phyloP scores from a whole-genome alignment of 2,113 vertebrate genomes.

The Setophaga kirtlandii region DNA sequence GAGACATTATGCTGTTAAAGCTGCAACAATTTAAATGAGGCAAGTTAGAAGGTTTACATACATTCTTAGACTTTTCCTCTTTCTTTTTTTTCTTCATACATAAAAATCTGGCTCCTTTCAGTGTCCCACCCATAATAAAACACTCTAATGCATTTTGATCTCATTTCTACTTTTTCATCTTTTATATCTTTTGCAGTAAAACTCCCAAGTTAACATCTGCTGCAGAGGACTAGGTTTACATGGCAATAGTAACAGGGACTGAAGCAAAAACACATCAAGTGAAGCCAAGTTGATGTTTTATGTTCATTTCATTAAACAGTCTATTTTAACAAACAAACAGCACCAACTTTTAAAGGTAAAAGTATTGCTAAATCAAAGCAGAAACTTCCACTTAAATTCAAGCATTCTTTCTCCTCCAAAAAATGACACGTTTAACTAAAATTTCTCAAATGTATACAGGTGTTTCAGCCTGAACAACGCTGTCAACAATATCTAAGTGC shows the following conservation, averaged over 20 bases:
- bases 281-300: not conserved
- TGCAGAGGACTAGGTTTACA: not conserved
- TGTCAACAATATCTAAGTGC: not conserved
- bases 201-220: not conserved
- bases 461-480: not conserved
- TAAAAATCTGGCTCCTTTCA: not conserved
- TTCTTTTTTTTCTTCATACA: not conserved
- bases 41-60: conserved; percentile 42
- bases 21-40: conserved; percentile 44
- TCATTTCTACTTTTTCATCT: not conserved
- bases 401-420: not conserved
- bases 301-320: not conserved
- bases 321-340: conserved; percentile 7
- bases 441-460: not conserved
- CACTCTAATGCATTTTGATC: not conserved
- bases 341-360: not conserved
- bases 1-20: conserved; percentile 60
- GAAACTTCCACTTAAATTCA: conserved; percentile 9
- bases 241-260: not conserved
- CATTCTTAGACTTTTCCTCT: not conserved
- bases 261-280: not conserved
- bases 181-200: not conserved
- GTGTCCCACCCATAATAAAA: not conserved
- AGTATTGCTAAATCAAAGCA: not conserved
- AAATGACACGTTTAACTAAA: not conserved